Base-by-base conservation (phyloP, 2,888 invertebrate genomes). In the Tromatobia lineatoria region DNA sequence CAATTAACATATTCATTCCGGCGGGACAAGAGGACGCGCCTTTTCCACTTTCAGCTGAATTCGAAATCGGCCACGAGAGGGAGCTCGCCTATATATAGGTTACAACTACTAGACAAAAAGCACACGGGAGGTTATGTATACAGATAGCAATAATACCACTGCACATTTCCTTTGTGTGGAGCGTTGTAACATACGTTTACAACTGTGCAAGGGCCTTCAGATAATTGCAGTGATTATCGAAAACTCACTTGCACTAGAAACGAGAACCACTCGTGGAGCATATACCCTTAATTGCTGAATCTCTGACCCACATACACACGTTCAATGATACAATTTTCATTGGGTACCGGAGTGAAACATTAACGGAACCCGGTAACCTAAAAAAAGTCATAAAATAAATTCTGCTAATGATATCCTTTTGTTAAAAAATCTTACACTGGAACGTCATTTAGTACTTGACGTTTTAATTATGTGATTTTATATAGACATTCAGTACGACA, bases 1-100 rank as follows among this genome's bases (percentile, higher is more conserved):
- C 92, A 92, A 92, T 92, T 92, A 93, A 92, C 92, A 92, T 93
- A 92, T 92, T 92, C 92, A 91, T 92, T 91, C 85, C 85, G 82
- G 81, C 85, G 82, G 87, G 86, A 85, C 18, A 64, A 47, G 29
- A 54, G 25, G 42, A 80, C 69, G 75, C 82, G 79, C 79, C 81
- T 86, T 86, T 84, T 79, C 84, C 83, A 81, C 85, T 79, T 86
- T 79, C 76, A 82, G 84, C 75, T 82, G 75, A 81, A 84, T 84
- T 78, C 45, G 59, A 84, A 84, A 84, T 84, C 81, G 75, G 29
- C 20, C 64, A 70, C 67, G 57, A 77, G 77, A 61, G 61, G 45
- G 61, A 52, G 45, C 50, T 76, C 57, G 52, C 11, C 59, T 29
- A 70, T 75, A 70, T 75, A 74, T 20, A 47, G 69, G 64, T 38